Evolutionary conservation across 2,113 vertebrate genomes (phyloP), one percentile per base, ranked within the genome.

Genomic region (Scatophagus argus): DNA sequence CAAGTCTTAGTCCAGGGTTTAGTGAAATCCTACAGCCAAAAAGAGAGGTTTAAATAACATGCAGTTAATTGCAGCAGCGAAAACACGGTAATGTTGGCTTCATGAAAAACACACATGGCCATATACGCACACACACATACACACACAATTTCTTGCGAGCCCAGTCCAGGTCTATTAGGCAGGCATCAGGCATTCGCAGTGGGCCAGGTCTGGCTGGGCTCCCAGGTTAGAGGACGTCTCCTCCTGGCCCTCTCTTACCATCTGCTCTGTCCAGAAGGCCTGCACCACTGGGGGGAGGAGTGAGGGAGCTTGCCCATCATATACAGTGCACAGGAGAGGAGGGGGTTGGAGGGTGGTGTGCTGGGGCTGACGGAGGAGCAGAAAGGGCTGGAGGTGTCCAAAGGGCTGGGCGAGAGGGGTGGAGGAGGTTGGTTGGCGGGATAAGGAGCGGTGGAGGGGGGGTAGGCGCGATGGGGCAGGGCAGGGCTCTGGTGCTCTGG

Each of bases 151-250:
- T 84, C 76, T 85, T 78, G 66, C 78, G 27, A 63, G 36, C 39
- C 68, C 69, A 44, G 85, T 90, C 91, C 88, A 89, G 87, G 87
- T 90, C 92, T 87, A 91, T 92, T 92, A 93, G 87, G 84, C 82
- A 88, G 90, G 83, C 86, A 90, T 87, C 72, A 90, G 82, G 79
- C 87, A 65, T 82, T 67, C 36, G 34, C 84, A 77, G 77, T 86
- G 81, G 87, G 89, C 90, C 92, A 85, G 78, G 88, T 92, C 92
- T 94, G 95, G 93, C 93, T 58, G 19, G 60, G 85, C 73, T 94
- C 93, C 94, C 93, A 90, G 93, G 93, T 93, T 94, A 95, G 92
- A 95, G 94, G 94, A 95, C 93, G 83, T 94, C 91, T 93, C 92
- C 93, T 92, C 91, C 89, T 87, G 91, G 93, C 88, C 88, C 84